phyloP scores from a whole-genome alignment of 2,113 vertebrate species.

The Dicentrarchus labrax region DNA sequence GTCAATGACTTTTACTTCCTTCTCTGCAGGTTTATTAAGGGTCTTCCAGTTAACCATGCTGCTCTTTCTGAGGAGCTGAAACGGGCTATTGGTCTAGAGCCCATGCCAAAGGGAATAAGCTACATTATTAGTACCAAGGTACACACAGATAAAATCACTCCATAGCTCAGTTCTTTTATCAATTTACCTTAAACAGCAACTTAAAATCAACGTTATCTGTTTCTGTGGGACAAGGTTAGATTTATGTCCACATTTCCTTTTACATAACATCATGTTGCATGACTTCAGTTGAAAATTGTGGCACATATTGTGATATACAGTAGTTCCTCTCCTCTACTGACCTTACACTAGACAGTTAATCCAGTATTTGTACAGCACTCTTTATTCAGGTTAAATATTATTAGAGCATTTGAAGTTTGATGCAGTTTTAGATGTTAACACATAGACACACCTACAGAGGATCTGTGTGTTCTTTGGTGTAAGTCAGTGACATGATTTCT shows the following conservation, averaged over 20 bases:
- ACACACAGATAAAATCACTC: conserved; percentile 3
- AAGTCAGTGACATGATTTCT: background rate
- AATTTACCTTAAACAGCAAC: background rate
- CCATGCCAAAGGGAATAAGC: conserved; percentile 82
- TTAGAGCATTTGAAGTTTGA: background rate
- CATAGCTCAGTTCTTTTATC: background rate
- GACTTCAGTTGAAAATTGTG: conserved; percentile 6
- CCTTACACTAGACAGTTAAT: background rate
- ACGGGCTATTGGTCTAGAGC: conserved; percentile 79
- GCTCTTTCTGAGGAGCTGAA: conserved; percentile 83
- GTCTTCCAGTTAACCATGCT: conserved; percentile 80
- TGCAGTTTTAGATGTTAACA: background rate
- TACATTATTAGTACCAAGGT: conserved; percentile 93
- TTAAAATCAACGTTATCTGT: conserved; percentile 1
- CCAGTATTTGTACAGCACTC: background rate
- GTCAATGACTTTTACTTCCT: conserved; percentile 5
- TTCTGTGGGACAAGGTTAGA: background rate
- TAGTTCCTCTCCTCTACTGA: conserved; percentile 4
- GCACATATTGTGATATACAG: background rate
- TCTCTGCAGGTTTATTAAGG: conserved; percentile 89
- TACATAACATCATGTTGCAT: conserved; percentile 27
- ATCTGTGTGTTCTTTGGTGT: background rate
- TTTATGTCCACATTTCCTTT: conserved; percentile 37
- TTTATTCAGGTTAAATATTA: background rate
- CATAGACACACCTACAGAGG: background rate